phyloP scores from a whole-genome alignment of 2,113 vertebrate genomes.

The Blennius ocellaris region DNA sequence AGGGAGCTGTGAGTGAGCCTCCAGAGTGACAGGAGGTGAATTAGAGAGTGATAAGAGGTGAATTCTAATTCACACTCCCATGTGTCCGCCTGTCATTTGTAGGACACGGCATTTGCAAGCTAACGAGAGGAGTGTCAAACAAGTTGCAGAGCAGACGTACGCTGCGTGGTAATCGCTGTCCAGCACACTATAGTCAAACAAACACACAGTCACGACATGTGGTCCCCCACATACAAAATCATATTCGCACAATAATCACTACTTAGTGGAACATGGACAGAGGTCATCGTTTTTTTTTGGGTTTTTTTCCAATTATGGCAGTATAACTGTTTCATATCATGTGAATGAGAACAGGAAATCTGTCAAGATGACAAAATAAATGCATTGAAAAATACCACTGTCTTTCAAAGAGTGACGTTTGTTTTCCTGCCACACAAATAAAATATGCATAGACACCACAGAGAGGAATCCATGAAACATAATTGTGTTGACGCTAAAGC shows the following conservation, averaged over 20 bases:
- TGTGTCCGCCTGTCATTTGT: constrained; percentile 71
- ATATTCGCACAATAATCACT: background rate
- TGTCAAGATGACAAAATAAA: constrained; percentile 2
- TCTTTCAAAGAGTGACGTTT: constrained; percentile 64
- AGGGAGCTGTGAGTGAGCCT: constrained; percentile 49
- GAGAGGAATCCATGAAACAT: too few relatives aligned
- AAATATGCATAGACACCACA: background rate
- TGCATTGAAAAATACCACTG: constrained; percentile 40
- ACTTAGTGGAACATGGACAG: constrained; percentile 2
- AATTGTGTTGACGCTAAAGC: too few relatives aligned
- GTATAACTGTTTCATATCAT: too few relatives aligned
- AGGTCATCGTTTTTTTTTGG: background rate
- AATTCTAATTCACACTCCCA: constrained; percentile 78
- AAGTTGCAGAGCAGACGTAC: constrained; percentile 32
- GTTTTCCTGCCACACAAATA: too few relatives aligned
- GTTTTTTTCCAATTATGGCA: background rate
- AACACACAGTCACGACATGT: constrained; percentile 3
- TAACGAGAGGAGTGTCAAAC: constrained; percentile 58
- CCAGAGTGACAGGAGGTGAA: constrained; percentile 73
- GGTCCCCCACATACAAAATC: constrained; percentile 9
- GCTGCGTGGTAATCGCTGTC: constrained; percentile 12
- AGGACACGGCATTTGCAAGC: constrained; percentile 63
- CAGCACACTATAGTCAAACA: constrained; percentile 2
- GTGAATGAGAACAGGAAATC: constrained; percentile 10
- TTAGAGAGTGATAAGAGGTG: constrained; percentile 76